These are phyloP conservation scores for Notechis scutatus DNA, from an alignment of 2,113 vertebrate genomes.

Conservation along the genomic window DNA sequence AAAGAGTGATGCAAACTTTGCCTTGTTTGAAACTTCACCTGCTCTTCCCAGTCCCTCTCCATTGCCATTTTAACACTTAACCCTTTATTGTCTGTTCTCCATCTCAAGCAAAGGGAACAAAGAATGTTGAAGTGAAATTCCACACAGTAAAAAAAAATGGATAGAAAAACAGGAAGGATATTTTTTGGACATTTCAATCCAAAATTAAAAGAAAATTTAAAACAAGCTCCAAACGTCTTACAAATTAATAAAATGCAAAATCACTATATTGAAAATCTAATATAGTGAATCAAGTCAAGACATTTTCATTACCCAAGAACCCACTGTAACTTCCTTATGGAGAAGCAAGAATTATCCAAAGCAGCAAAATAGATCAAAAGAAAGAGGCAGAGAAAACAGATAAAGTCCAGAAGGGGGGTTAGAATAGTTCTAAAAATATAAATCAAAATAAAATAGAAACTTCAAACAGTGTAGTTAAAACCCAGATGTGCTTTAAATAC, in stretches of 20 bases:
- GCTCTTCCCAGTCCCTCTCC: no score
- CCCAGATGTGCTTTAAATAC: neutral
- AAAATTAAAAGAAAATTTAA: neutral
- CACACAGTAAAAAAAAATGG: neutral
- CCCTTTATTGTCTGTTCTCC: no score
- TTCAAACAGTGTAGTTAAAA: neutral
- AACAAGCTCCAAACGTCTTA: neutral
- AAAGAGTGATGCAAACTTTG: no score
- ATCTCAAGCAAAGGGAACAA: neutral
- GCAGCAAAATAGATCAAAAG: neutral
- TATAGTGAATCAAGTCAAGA: no score
- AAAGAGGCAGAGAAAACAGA: neutral
- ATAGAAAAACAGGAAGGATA: neutral
- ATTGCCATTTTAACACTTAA: no score
- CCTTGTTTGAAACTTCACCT: no score
- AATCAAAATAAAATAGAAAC: no score
- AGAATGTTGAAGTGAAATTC: neutral
- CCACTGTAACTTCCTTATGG: no score
- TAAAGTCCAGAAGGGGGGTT: neutral
- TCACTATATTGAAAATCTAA: no score
- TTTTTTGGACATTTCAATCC: neutral
- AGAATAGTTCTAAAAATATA: neutral
- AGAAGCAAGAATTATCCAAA: no score
- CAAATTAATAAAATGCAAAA: neutral
- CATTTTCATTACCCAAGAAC: no score